Conservation (phyloP, 2,797 vertebrate genomes). For the Otolemur crassicaudatus region DNA sequence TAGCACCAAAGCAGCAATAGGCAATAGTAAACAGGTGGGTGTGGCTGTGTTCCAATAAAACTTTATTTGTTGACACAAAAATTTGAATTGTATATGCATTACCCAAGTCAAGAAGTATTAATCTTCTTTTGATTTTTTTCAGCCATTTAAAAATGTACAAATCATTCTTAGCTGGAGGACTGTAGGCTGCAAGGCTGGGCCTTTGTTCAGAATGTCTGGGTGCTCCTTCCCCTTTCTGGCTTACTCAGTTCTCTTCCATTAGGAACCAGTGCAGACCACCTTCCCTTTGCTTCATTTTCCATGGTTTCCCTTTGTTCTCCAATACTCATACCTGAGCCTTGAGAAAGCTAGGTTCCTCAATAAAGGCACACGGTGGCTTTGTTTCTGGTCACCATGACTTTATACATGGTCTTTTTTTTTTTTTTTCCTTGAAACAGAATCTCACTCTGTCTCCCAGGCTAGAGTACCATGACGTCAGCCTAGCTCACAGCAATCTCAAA, state of each 20-base stretch:
- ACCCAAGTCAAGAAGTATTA: background rate
- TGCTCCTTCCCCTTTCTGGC: background rate
- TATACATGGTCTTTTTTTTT: background rate
- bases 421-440: no score
- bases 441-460: no score
- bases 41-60: constrained; percentile 37
- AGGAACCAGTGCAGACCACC: rapidly evolving
- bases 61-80: constrained; percentile 1
- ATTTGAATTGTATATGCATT: background rate
- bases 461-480: no score
- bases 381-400: background rate
- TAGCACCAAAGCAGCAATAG: background rate
- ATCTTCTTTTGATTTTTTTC: background rate
- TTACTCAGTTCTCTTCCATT: background rate
- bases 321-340: background rate
- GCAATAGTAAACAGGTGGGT: background rate
- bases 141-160: background rate
- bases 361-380: background rate
- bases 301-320: background rate
- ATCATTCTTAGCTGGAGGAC: background rate
- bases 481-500: no score
- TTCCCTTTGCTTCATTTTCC: background rate
- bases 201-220: background rate
- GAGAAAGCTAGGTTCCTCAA: background rate
- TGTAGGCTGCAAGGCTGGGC: rapidly evolving